phyloP scores from a whole-genome alignment of 2,113 vertebrate genomes.

The Petrocephalus zakoni region DNA sequence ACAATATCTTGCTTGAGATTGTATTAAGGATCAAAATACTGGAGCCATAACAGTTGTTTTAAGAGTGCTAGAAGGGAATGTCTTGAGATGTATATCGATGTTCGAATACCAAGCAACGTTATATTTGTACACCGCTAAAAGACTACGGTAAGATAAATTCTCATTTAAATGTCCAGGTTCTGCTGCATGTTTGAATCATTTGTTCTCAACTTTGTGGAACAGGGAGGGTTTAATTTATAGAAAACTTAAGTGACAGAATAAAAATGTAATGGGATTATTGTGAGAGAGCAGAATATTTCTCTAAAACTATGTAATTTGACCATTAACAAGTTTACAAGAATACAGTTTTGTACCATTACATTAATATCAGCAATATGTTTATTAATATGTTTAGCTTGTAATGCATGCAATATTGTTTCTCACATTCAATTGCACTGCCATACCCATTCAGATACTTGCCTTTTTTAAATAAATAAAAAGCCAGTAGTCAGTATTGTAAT shows the following conservation, averaged over 20 bases:
- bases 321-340: neutral
- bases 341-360: neutral
- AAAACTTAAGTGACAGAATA: neutral
- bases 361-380: neutral
- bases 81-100: neutral
- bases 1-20: slow-evolving; percentile 8
- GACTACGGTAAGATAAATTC: neutral
- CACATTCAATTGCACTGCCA: neutral
- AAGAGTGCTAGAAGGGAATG: neutral
- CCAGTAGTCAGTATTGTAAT: neutral
- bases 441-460: neutral
- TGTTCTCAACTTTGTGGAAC: neutral
- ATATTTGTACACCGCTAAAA: neutral
- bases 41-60: neutral
- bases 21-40: neutral
- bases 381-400: neutral
- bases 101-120: neutral
- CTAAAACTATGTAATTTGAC: neutral
- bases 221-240: neutral
- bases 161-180: neutral
- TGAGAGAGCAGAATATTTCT: neutral
- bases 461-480: neutral
- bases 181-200: neutral
- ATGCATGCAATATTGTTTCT: neutral
- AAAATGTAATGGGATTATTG: neutral